Evolutionary conservation across 35 echinoderm and acorn worm genomes (phyloP), one percentile per base, ranked within the genome.

Genomic region (Holothuria glaberrima): DNA sequence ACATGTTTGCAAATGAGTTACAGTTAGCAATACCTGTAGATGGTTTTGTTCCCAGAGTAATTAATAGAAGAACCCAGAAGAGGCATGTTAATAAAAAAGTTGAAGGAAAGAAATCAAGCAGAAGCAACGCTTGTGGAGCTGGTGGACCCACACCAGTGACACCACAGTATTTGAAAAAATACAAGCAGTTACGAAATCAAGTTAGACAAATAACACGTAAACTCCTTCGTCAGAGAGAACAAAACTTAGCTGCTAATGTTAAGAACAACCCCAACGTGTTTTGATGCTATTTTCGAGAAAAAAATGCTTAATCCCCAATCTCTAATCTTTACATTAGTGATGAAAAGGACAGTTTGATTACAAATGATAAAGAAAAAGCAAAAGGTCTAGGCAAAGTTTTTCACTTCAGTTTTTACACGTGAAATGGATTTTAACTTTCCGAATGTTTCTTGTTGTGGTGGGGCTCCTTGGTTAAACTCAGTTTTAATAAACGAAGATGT

Each of bases 141-240:
- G 71, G 33, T 75, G 36, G 38, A 75, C 16, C 30, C 6, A 12
- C 5, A 16, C 71, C 30, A 75, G 30, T 75, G 71, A 75, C 17
- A 9, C 71, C 26, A 75, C 26, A 13, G 30, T 14, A 75, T 19
- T 75, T n/a, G 71, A 75, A n/a, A n/a, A 7, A 75, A 0, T 75
- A 75, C 71, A 75, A 75, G 32, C 38, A 75, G 71, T 9, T 75
- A 38, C 71, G 71, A 5, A 75, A 38, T 30, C 71, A 75, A 32
- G 71, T 75, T 75, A n/a, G 71, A n/a, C 26, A 9, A 17, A n/a
- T 30, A 44, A 75, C 71, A 32, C 71, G 33, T 75, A 78, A 78
- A 13, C 12, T 20, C 13, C 5, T 46, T n/a, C n/a, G 22, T 26
- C 41, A 77, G 29, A 17, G 73, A 17, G 73, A 77, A 22, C 13